phyloP scores from a whole-genome alignment of 2,797 vertebrate species.

The Mormyrus proboscirostris region DNA sequence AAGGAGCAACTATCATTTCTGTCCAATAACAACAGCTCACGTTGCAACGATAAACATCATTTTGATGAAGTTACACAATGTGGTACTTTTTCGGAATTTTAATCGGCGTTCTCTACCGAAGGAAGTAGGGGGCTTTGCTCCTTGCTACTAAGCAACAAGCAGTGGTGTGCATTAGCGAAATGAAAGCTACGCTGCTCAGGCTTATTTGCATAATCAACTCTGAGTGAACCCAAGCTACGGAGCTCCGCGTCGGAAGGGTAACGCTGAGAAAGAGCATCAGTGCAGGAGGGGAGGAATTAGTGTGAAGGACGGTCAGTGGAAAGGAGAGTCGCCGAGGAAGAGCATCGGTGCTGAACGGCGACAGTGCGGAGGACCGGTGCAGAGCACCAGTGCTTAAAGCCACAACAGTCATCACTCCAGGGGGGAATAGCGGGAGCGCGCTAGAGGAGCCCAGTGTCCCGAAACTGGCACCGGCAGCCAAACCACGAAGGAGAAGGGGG shows the following conservation, averaged over 20 bases:
- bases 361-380: background rate
- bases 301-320: background rate
- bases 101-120: background rate
- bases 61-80: background rate
- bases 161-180: background rate
- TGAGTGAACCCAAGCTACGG: background rate
- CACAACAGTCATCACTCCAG: background rate
- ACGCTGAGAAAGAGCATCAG: background rate
- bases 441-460: background rate
- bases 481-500: background rate
- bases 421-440: background rate
- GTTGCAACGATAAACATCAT: background rate
- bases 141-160: background rate
- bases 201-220: conserved; percentile 13
- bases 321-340: background rate
- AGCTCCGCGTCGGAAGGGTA: background rate
- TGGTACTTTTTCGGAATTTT: background rate
- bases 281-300: background rate
- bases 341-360: background rate
- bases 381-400: background rate
- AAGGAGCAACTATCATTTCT: background rate
- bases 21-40: background rate
- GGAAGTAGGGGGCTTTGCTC: background rate
- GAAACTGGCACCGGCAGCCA: background rate
- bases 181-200: background rate